These are phyloP conservation scores for Mnemiopsis leidyi DNA, from an alignment of 37 sponge, comb jelly and placozoan genomes.

Conservation along the genomic window DNA sequence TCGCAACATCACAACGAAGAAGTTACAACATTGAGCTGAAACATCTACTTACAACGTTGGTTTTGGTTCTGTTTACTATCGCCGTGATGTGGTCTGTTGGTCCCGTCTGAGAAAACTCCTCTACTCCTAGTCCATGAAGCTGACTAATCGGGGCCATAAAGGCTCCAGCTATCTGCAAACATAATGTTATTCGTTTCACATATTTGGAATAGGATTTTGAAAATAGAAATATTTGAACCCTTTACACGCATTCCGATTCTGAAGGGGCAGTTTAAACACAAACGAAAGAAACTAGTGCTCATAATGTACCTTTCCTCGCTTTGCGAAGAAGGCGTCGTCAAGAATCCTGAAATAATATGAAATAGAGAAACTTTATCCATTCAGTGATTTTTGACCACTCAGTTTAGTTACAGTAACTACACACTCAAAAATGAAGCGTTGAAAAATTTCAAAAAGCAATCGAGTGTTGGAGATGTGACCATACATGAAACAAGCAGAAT, in stretches of 20 bases:
- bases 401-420: too few species aligned
- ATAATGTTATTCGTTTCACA: too few species aligned
- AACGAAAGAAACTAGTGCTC: too few species aligned
- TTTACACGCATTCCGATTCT: too few species aligned
- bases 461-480: too few species aligned
- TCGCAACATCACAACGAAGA: too few species aligned
- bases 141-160: constrained; percentile 38
- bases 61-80: constrained; percentile 53
- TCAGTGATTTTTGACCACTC: background rate
- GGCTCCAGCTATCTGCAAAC: background rate
- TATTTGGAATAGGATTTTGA: too few species aligned
- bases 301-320: constrained; percentile 25
- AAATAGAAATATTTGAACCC: too few species aligned
- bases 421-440: too few species aligned
- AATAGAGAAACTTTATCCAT: background rate
- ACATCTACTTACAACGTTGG: constrained; percentile 35
- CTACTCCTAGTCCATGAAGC: constrained; percentile 3
- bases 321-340: constrained; percentile 47
- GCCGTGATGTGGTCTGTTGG: constrained; percentile 35
- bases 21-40: too few species aligned
- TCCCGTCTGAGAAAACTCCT: constrained; percentile 48
- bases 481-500: background rate
- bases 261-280: too few species aligned
- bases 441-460: too few species aligned
- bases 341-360: constrained; percentile 50